Base-by-base conservation (phyloP, 2,113 vertebrate species). In the Apistogramma diplotaenia region DNA sequence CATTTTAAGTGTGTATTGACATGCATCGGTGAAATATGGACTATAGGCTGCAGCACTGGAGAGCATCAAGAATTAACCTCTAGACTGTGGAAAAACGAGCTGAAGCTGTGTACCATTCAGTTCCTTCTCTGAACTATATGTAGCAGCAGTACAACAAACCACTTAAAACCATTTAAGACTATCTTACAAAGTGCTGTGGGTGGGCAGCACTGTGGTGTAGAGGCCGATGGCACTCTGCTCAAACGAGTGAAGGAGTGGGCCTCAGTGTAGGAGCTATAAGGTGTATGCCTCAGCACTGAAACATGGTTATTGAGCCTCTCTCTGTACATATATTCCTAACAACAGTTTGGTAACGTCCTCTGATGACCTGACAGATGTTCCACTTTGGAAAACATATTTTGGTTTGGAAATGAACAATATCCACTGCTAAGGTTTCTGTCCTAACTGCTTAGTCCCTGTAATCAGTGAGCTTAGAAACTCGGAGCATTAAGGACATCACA, bases 121-220 rank as follows among this genome's bases (percentile, higher is more conserved):
- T 37, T 51, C 65, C 29, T 1, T 55, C 59, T 65, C 76, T 19
- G 55, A 82, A 77, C 23, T 56, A 60, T 71, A 51, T 13, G 61
- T 86, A 90, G 87, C 85, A 90, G 90, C 90, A 82, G 85, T 55
- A 75, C 80, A 70, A 70, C 10, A 58, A 75, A 80, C 33, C 55
- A 19, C 61, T 77, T 76, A 70, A 49, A 76, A 35, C 33, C 8
- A 18, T 40, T 83, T 81, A 83, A 81, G 83, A 78, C 76, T 35
- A 51, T 35, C 13, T 54, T 6, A 70, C 46, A 57, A 61, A 40
- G n/a, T 31, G 51, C 74, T 51, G 70, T 65, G 40, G 21, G 19
- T 13, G 70, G 43, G 35, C 27, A 55, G 16, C 13, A 16, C 51
- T 62, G 62, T 8, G 18, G 25, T 29, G 43, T 29, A 53, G 29